phyloP scores from a whole-genome alignment of 2,113 vertebrate species.

The Tragelaphus buxtoni region DNA sequence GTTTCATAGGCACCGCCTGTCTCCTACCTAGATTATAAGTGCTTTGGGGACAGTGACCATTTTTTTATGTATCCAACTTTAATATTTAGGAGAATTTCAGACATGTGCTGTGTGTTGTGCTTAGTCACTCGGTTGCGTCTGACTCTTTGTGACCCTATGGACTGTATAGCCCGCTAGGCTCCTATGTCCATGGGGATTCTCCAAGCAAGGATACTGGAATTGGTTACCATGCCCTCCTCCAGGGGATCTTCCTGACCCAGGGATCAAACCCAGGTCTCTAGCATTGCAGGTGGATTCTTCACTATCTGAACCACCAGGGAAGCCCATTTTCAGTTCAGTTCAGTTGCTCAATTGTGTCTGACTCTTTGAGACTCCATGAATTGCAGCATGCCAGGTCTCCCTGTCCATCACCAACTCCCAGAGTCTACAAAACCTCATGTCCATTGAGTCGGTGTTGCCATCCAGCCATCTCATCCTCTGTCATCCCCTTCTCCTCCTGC shows the following conservation, averaged over 20 bases:
- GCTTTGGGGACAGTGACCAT: neutral
- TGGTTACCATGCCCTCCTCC: neutral
- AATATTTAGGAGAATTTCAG: neutral
- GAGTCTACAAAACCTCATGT: too few relatives aligned
- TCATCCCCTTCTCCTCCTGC: neutral
- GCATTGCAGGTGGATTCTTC: neutral
- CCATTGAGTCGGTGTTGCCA: too few relatives aligned
- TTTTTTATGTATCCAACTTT: neutral
- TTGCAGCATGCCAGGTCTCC: accelerated
- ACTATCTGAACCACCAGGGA: neutral
- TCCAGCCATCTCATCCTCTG: too few relatives aligned
- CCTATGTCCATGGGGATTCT: neutral
- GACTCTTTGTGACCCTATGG: neutral
- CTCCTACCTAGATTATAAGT: neutral
- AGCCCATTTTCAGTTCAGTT: neutral
- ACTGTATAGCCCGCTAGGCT: neutral
- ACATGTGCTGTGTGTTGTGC: neutral
- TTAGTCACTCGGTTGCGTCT: neutral
- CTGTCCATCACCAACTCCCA: too few relatives aligned
- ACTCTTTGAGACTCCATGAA: too few relatives aligned
- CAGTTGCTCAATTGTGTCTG: neutral
- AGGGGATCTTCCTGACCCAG: neutral
- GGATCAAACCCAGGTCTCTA: neutral
- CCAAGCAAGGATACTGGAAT: neutral
- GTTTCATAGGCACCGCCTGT: neutral